These are phyloP conservation scores for Morelia viridis DNA, from an alignment of 2,797 vertebrate species.

Conservation along the genomic window DNA sequence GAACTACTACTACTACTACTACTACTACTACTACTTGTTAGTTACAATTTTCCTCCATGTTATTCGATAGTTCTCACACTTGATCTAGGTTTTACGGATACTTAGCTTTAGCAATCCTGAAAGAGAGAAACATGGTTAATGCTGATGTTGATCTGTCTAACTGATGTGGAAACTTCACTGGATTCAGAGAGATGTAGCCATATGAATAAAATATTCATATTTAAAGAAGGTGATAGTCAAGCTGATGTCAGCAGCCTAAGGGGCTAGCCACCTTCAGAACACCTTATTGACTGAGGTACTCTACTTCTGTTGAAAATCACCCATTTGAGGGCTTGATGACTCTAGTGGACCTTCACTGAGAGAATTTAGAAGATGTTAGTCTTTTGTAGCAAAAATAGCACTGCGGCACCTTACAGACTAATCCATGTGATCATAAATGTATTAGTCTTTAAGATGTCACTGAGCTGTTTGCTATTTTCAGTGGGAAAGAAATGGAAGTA, in stretches of 20 bases:
- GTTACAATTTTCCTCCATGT: background rate
- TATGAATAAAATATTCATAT: conserved; percentile 56
- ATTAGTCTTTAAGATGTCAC: background rate
- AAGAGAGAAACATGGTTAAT: conserved; percentile 62
- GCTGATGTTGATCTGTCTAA: conserved; percentile 55
- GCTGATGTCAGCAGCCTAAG: conserved; percentile 43
- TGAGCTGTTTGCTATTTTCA: background rate
- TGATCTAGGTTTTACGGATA: background rate
- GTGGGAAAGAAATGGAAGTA: background rate
- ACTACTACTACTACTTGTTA: background rate
- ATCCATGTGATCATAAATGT: no score
- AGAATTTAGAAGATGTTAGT: no score
- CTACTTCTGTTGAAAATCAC: background rate
- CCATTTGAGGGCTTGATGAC: background rate
- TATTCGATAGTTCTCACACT: background rate
- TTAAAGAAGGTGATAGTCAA: conserved; percentile 52
- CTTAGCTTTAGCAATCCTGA: conserved; percentile 10
- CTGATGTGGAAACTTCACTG: conserved; percentile 58
- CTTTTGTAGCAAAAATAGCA: no score
- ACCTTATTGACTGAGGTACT: conserved; percentile 9
- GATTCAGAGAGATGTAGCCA: conserved; percentile 49
- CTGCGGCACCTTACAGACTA: no score
- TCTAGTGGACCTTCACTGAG: background rate
- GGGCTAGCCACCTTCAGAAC: conserved; percentile 1
- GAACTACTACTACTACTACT: background rate